These are phyloP conservation scores for Epinotia nisella DNA, from an alignment of 2,888 invertebrate genomes.

Conservation along the genomic window DNA sequence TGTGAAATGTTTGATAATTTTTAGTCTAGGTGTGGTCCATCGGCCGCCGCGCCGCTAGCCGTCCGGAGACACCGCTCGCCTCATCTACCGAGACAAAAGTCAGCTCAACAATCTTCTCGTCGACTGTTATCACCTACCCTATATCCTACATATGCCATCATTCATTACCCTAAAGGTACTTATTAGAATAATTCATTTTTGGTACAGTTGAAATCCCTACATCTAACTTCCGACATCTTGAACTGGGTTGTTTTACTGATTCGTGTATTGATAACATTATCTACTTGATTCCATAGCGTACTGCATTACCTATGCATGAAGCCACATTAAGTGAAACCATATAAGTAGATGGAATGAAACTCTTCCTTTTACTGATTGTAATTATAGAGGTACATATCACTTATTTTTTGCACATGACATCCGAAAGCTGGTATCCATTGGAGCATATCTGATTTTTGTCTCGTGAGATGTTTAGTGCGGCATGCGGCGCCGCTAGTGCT, in stretches of 20 bases:
- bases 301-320: neutral
- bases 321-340: neutral
- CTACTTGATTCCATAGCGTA: neutral
- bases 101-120: constrained; percentile 70
- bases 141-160: constrained; percentile 26
- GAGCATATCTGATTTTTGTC: constrained; percentile 79
- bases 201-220: neutral
- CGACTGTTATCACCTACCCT: constrained; percentile 50
- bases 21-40: constrained; percentile 82
- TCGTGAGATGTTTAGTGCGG: constrained; percentile 82
- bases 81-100: constrained; percentile 85
- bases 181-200: neutral
- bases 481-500: constrained; percentile 80
- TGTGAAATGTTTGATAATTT: constrained; percentile 82
- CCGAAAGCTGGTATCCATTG: constrained; percentile 12
- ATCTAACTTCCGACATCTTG: neutral
- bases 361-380: neutral
- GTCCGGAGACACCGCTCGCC: constrained; percentile 79
- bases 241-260: neutral
- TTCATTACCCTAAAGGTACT: neutral
- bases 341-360: neutral
- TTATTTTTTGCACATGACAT: neutral
- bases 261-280: neutral
- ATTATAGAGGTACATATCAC: neutral
- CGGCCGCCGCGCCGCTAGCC: constrained; percentile 78